Evolutionary conservation across 2,797 vertebrate genomes (phyloP), one percentile per base, ranked within the genome.

Genomic region (Nannoperca australis): DNA sequence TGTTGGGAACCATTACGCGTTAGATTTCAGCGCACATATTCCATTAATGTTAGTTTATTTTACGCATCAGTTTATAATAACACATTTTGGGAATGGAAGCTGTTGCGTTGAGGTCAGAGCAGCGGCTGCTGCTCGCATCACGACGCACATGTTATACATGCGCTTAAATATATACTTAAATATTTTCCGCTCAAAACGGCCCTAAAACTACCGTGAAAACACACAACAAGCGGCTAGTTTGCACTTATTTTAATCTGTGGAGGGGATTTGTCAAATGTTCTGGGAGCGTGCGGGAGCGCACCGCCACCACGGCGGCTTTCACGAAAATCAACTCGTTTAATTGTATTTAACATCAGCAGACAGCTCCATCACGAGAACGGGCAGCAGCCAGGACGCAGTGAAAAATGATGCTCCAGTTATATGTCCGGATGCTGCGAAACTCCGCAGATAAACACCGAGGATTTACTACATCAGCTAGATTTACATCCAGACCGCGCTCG

Each of bases 101-200:
- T 81, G 66, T 47, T 70, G 65, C 64, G 40, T 76, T 83, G 27
- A 73, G 73, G 85, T 80, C 78, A 78, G 22, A 65, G 17, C 30
- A 27, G 63, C 70, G 18, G 70, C 76, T 15, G 32, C 68, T 49
- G 38, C 20, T 50, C 70, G n/a, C 60, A 36, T 55, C 50, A 76
- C 40, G 61, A 62, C 40, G 34, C 64, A 40, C 54, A 15, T 0
- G 38, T 24, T 9, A 2, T 15, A 3, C 70, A 22, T n/a, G 74
- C 44, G 53, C 30, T 27, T n/a, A 32, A 13, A 45, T 27, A 27
- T 27, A 27, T 27, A 49, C 9, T 64, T 3, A 7, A 14, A 30
- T 75, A 66, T 71, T 68, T 77, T 24, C 38, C n/a, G 55, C 40
- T 73, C 36, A 9, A 50, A 42, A 27, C 63, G 47, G 47, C 17